Evolutionary conservation across 1,140 invertebrate genomes (phyloP), one percentile per base, ranked within the genome.

Genomic region (Venturia canescens): DNA sequence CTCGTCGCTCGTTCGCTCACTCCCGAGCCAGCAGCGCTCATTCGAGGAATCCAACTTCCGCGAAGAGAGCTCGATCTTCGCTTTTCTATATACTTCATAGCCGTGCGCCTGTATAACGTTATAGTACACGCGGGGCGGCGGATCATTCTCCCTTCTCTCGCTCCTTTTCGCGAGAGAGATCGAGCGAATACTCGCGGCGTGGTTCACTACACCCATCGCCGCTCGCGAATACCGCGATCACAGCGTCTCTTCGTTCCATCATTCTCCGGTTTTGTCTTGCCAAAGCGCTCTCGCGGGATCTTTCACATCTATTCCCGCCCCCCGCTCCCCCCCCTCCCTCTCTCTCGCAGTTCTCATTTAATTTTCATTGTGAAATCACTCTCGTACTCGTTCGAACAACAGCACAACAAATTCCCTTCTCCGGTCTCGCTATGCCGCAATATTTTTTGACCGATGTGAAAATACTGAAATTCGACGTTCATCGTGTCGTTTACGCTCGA

Each of bases 121-220:
- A 75, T 75, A 53, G 23, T 26, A 26, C 38, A 75, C 38, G 38
- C 38, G 38, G 5, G 7, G 38, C 38, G 38, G 5, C 4, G 15
- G 38, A 34, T 34, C 4, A 34, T 44, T 23, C 21, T 34, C 34
- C 16, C 50, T 60, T 57, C 44, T 63, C 60, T 38, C 3, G 67
- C n/a, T 80, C 53, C 3, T 79, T 53, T 3, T 66, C 29, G n/a
- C 18, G 53, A 57, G 44, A 71, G 67, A 71, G 67, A 21, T 15
- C n/a, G 67, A 70, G 13, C 50, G 67, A 71, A 53, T 71, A 63
- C 77, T 76, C 79, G 44, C 79, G 44, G 79, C 77, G 78, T 63
- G 78, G 57, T 71, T 81, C 71, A 23, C 74, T 72, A 44, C 38
- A 44, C 34, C 66, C 31, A 66, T 66, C 60, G 60, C 60, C 60